Base-by-base conservation (phyloP, 2,113 vertebrate genomes). In the Eleginops maclovinus region DNA sequence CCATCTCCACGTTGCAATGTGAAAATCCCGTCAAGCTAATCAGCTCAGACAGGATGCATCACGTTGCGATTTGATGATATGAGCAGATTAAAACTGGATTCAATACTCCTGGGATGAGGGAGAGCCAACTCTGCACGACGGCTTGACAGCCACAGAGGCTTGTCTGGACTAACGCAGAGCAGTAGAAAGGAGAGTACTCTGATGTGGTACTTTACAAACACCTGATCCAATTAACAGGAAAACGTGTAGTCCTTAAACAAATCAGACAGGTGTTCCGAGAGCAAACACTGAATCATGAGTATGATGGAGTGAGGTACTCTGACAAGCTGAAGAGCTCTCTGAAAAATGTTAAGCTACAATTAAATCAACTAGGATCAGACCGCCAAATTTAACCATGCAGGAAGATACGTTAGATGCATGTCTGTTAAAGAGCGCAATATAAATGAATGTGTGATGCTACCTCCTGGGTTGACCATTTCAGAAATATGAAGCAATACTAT, bases 61-160 rank as follows among this genome's bases (percentile, higher is more conserved):
- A 75, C 9, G 26, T 64, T 1, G n/a, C 70, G 51, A 51, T 80
- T 88, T 70, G 84, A 89, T 75, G 76, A 89, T 72, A 83, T 28
- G 62, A 87, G 62, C 75, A 72, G 82, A 88, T 85, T 89, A 76
- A 81, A 83, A 80, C 24, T 28, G 76, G 90, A 90, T 88, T 88
- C 74, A 84, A 77, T 12, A 60, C 63, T 83, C 78, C 65, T 43
- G 63, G 74, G 84, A 78, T 81, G 70, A 83, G 9, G 21, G 26
- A 75, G 31, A 16, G 3, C 49, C 65, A 77, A 77, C 21, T n/a
- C 58, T 7, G 53, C 60, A 43, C 50, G 41, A 59, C 84, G 43
- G 72, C 72, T 55, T 12, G 43, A 21, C 79, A 28, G 43, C 47
- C 64, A 14, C 69, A 19, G 72, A 50, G 9, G 53, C 47, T 41